Conservation (phyloP, 2,888 invertebrate species). For the Chrysotoxum bicinctum region DNA sequence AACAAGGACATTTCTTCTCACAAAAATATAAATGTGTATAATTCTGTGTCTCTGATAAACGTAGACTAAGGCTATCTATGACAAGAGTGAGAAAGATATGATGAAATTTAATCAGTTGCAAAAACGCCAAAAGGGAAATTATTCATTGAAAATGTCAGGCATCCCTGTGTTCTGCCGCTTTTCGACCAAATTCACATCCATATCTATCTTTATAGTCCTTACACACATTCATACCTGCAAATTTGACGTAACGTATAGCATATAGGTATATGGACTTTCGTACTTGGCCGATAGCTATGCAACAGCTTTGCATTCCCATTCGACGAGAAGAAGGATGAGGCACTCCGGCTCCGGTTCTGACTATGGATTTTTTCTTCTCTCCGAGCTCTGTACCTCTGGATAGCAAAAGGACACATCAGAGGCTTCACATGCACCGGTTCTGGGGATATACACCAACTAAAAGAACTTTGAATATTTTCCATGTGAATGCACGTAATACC, state of each 20-base stretch:
- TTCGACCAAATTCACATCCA: slow-evolving; percentile 28
- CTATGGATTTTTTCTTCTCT: neutral
- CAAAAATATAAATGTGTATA: slow-evolving; percentile 12
- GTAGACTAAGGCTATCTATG: slow-evolving; percentile 10
- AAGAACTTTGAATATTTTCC: slow-evolving; percentile 65
- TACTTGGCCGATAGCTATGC: slow-evolving; percentile 54
- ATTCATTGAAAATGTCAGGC: slow-evolving; percentile 71
- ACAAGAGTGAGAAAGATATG: slow-evolving; percentile 36
- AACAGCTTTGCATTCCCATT: slow-evolving; percentile 59
- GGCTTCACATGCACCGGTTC: neutral
- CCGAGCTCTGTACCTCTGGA: neutral
- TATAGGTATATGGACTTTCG: slow-evolving; percentile 5
- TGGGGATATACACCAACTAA: slow-evolving; percentile 19
- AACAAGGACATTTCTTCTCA: slow-evolving; percentile 32
- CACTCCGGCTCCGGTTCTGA: neutral
- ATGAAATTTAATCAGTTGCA: slow-evolving; percentile 70
- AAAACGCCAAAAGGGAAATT: slow-evolving; percentile 68
- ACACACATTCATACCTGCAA: neutral
- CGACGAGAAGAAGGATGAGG: neutral
- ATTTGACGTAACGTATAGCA: neutral
- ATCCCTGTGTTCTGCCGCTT: slow-evolving; percentile 39
- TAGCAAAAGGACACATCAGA: slow-evolving; percentile 33
- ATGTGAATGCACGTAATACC: slow-evolving; percentile 68
- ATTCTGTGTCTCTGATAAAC: neutral
- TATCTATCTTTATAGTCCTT: neutral